Conservation (phyloP, 2,888 invertebrate genomes). For the Escarpia spicata region DNA sequence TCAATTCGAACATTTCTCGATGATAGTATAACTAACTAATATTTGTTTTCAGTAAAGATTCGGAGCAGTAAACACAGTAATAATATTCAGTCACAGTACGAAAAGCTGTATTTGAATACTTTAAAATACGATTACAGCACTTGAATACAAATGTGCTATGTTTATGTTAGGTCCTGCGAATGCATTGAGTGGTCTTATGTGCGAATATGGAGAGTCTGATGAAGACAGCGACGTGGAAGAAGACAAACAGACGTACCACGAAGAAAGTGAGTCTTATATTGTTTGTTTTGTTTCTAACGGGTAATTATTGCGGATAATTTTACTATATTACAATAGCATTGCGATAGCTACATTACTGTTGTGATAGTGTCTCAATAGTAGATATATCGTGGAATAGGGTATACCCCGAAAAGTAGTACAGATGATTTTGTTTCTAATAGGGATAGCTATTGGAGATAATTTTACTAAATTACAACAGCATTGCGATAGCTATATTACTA, state of each 20-base stretch:
- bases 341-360: too few species aligned
- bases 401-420: too few species aligned
- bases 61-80: neutral
- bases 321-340: too few species aligned
- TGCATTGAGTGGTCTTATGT: constrained; percentile 36
- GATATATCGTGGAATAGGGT: too few species aligned
- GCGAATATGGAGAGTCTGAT: constrained; percentile 31
- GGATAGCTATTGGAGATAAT: too few species aligned
- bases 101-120: neutral
- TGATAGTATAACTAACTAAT: neutral
- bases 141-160: neutral
- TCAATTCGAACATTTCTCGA: neutral
- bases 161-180: constrained; percentile 23
- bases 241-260: constrained; percentile 18
- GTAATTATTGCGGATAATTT: neutral
- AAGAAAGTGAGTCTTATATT: neutral
- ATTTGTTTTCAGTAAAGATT: neutral
- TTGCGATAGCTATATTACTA: too few species aligned
- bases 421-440: too few species aligned
- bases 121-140: constrained; percentile 20
- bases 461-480: too few species aligned
- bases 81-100: neutral
- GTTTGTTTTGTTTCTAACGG: neutral
- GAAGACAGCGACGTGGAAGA: constrained; percentile 27
- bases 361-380: too few species aligned